Conservation (phyloP, 2,797 vertebrate genomes). For the Calcarius lapponicus region DNA sequence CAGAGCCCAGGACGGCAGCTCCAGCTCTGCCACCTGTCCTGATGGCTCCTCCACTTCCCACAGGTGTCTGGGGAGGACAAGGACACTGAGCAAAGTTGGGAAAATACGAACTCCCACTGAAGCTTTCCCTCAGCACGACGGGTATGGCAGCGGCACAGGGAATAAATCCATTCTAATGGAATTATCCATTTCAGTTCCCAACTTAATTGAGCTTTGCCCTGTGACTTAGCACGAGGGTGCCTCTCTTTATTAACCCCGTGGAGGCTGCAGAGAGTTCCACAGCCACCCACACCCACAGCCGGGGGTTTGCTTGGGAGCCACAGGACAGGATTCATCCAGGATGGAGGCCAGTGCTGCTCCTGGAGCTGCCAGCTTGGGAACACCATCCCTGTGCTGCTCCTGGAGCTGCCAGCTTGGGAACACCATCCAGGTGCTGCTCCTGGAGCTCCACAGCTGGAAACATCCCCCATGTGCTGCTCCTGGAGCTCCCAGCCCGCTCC, state of each 20-base stretch:
- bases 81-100: not conserved
- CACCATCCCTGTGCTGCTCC: fast-evolving
- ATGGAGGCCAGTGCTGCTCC: fast-evolving
- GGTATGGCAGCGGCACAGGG: not conserved
- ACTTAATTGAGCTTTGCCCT: constrained; percentile 52
- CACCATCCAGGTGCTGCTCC: not conserved
- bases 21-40: fast-evolving
- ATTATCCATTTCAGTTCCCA: constrained; percentile 63
- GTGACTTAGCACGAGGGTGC: not conserved
- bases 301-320: not conserved
- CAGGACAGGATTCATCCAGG: fast-evolving
- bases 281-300: not conserved
- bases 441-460: not conserved
- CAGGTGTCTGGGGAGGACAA: fast-evolving
- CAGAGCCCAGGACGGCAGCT: fast-evolving
- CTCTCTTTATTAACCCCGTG: constrained; percentile 42
- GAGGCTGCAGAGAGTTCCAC: not conserved
- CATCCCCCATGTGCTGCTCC: fast-evolving
- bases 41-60: fast-evolving
- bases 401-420: not conserved
- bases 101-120: not conserved
- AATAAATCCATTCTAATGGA: constrained; percentile 52
- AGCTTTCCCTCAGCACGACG: constrained; percentile 25
- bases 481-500: no score
- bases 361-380: not conserved